These are phyloP conservation scores for Agriopis aurantiaria DNA, from an alignment of 2,888 invertebrate genomes.

Conservation along the genomic window DNA sequence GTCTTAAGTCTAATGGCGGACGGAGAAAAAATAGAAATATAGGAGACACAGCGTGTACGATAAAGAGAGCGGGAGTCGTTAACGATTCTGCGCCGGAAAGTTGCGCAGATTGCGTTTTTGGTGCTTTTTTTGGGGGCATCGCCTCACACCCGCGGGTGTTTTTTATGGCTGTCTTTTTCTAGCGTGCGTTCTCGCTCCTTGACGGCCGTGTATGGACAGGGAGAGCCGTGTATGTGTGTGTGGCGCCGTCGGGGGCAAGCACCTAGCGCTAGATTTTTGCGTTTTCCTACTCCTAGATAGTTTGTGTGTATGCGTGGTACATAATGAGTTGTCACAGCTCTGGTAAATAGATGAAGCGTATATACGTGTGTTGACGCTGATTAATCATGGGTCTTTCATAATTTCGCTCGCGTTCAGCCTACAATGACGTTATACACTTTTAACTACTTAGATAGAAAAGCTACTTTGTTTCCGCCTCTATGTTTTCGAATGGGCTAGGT, in stretches of 20 bases:
- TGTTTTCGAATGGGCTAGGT: slow-evolving; percentile 17
- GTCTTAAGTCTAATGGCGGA: slow-evolving; percentile 82
- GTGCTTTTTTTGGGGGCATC: slow-evolving; percentile 87
- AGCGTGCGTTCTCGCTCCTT: slow-evolving; percentile 76
- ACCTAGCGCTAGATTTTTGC: slow-evolving; percentile 85
- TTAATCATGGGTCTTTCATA: slow-evolving; percentile 79
- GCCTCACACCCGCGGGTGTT: slow-evolving; percentile 84
- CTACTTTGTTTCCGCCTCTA: slow-evolving; percentile 26
- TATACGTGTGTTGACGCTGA: slow-evolving; percentile 75
- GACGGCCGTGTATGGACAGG: slow-evolving; percentile 57
- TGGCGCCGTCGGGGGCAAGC: slow-evolving; percentile 69
- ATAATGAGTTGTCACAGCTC: slow-evolving; percentile 83
- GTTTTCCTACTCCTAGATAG: slow-evolving; percentile 85
- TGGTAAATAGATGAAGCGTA: slow-evolving; percentile 79
- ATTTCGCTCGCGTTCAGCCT: slow-evolving; percentile 52
- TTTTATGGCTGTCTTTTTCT: slow-evolving; percentile 85
- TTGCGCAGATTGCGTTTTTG: slow-evolving; percentile 87
- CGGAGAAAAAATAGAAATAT: slow-evolving; percentile 86
- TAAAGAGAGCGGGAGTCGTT: slow-evolving; percentile 86
- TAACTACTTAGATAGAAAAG: slow-evolving; percentile 44
- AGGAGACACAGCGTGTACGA: slow-evolving; percentile 84
- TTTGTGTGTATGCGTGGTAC: slow-evolving; percentile 66
- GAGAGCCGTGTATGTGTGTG: slow-evolving; percentile 52
- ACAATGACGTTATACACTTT: slow-evolving; percentile 40
- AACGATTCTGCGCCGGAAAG: slow-evolving; percentile 87